A percentile compares a stretch with the other conserved stretches of the same genome.
Conservation (phyloP, 2,113 vertebrate species). For the Fukomys damarensis region DNA sequence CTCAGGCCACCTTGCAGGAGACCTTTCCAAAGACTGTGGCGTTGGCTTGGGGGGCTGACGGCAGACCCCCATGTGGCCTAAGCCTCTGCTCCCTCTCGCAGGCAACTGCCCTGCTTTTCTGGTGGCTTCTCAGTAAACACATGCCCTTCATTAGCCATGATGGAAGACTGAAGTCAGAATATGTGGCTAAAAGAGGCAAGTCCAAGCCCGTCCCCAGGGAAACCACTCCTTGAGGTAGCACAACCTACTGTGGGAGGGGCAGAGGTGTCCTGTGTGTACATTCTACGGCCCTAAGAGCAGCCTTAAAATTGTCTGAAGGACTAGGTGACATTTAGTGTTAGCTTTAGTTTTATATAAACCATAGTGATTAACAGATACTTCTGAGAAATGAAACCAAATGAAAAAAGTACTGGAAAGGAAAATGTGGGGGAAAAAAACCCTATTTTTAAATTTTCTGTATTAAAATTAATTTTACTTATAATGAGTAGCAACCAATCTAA, state of each 20-base stretch:
- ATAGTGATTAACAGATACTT: neutral
- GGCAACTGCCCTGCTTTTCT: neutral
- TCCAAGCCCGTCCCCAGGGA: neutral
- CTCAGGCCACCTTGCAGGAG: neutral
- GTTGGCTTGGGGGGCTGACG: neutral
- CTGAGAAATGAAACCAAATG: neutral
- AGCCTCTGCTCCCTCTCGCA: neutral
- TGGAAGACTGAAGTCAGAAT: neutral
- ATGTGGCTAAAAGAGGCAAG: neutral
- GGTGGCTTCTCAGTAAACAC: neutral
- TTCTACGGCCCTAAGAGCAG: neutral
- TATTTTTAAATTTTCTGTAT: neutral
- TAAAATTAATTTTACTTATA: conserved; percentile 44
- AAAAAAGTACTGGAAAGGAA: neutral
- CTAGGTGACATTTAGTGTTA: neutral
- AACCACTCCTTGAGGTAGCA: neutral
- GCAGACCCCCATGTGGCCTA: neutral
- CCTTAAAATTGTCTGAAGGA: neutral
- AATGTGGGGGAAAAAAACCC: neutral
- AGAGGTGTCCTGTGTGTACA: neutral
- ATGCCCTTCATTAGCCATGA: neutral
- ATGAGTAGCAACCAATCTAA: neutral
- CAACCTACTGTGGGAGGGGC: neutral
- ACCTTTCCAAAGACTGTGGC: neutral
- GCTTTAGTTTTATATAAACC: neutral